Evolutionary conservation across 2,888 invertebrate genomes (phyloP), one percentile per base, ranked within the genome.

Genomic region (Drosophila affinis): DNA sequence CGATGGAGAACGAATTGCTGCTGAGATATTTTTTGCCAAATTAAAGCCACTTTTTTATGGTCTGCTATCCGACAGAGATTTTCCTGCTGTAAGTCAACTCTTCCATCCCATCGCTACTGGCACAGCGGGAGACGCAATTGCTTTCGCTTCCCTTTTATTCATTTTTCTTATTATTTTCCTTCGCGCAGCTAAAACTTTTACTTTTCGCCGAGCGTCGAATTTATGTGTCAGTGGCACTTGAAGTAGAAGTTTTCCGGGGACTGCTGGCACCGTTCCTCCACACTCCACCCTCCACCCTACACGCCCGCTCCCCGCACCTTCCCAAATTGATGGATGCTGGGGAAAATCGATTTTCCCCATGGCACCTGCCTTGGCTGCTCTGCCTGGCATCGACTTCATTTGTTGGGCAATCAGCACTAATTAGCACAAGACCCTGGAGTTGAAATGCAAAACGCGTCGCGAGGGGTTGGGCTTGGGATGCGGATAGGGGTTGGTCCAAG

Each of bases 331-430:
- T 63, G 76, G 54, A 58, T 71, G 63, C 73, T 68, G 73, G 47
- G 39, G 70, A 39, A 87, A 81, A 88, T 82, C 88, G 81, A 82
- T 82, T 82, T 77, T 73, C 44, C 29, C 10, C 18, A 27, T 27
- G 59, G 49, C 67, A 67, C 71, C 67, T 70, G 71, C 29, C 51
- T 21, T 24, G 17, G 29, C 39, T 5, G n/a, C 32, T 24, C 18
- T 49, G 18, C 49, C 24, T 46, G 24, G 48, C 53, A 65, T 69
- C 60, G 52, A 86, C 70, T 88, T 79, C 80, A 79, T 86, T 82
- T 82, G 86, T 77, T 70, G 34, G 61, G 80, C 83, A 82, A 88
- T 82, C 86, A 85, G 73, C 72, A 84, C 89, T 88, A 84, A 84
- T 88, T 83, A 87, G 87, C 72, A 68, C 45, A 48, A 47, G 69